These are phyloP conservation scores for Callyntrura sp. DNA, from an alignment of 2,888 invertebrate genomes.

Conservation along the genomic window DNA sequence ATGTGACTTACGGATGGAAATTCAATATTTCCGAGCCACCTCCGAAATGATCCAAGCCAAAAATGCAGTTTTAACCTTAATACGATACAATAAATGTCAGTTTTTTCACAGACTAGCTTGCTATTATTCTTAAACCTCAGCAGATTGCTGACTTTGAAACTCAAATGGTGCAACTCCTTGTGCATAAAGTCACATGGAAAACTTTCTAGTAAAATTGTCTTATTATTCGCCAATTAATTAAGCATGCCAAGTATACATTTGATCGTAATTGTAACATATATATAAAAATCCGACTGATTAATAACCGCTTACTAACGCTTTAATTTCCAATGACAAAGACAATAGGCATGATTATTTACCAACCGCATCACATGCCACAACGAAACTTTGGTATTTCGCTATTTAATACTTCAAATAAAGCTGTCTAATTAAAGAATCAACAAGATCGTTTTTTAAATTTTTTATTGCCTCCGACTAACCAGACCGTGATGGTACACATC, in stretches of 20 bases:
- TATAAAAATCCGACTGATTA: background rate
- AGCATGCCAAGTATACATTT: too few relatives aligned
- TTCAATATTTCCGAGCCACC: conserved; percentile 12
- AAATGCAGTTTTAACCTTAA: background rate
- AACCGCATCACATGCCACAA: conserved; percentile 50
- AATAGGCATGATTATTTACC: conserved; percentile 28
- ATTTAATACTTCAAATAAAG: conserved; percentile 70
- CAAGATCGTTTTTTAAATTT: conserved; percentile 60
- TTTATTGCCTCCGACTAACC: too few relatives aligned
- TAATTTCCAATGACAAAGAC: background rate
- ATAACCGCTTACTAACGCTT: background rate
- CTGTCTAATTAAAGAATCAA: conserved; percentile 67
- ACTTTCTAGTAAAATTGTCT: too few relatives aligned
- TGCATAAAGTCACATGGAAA: too few relatives aligned
- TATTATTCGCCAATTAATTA: too few relatives aligned
- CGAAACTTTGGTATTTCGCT: conserved; percentile 63
- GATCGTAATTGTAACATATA: too few relatives aligned
- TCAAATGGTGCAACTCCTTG: too few relatives aligned
- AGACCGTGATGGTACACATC: too few relatives aligned
- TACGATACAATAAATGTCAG: background rate
- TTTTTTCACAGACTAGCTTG: background rate
- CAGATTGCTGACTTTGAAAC: background rate
- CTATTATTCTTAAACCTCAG: background rate
- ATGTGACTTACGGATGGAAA: conserved; percentile 82
- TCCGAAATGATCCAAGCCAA: conserved; percentile 20